Evolutionary conservation across 1,140 invertebrate species (phyloP).

Genomic region (Drosophila persimilis): DNA sequence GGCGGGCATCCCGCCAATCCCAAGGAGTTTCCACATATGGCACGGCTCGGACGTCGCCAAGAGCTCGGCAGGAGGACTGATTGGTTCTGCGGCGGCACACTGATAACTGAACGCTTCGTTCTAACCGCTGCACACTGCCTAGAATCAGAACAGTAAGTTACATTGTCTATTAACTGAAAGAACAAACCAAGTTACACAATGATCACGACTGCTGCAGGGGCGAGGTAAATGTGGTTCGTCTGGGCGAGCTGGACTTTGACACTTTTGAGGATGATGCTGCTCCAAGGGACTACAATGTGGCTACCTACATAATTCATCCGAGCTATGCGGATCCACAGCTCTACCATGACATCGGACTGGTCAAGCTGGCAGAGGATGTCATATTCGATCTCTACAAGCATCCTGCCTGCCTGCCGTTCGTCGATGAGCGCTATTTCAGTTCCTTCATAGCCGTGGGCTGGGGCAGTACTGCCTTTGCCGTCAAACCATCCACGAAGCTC

Average conservation of each 20-base stretch:
- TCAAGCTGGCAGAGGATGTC: constrained; percentile 54
- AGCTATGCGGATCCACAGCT: constrained; percentile 47
- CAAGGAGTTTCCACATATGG: constrained; percentile 83
- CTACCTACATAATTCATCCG: constrained; percentile 50
- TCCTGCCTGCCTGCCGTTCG: constrained; percentile 72
- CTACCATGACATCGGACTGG: constrained; percentile 74
- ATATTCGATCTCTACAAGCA: constrained; percentile 68
- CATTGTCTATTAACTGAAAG: neutral
- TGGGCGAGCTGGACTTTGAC: constrained; percentile 71
- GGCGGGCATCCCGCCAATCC: constrained; percentile 67
- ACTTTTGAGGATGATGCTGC: constrained; percentile 56
- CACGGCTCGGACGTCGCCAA: constrained; percentile 61
- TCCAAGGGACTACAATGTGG: constrained; percentile 60
- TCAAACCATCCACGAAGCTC: constrained; percentile 70
- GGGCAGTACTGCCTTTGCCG: constrained; percentile 52
- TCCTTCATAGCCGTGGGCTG: constrained; percentile 69
- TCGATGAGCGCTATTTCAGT: constrained; percentile 27
- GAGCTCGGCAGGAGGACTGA: constrained; percentile 13
- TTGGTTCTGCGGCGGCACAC: constrained; percentile 81
- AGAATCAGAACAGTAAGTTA: constrained; percentile 56
- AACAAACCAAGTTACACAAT: neutral
- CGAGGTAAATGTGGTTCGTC: constrained; percentile 65
- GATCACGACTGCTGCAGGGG: constrained; percentile 28
- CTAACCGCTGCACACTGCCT: constrained; percentile 83
- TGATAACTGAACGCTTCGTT: constrained; percentile 79